A percentile compares a stretch with the other conserved stretches of the same genome.
Conservation (phyloP, 2,888 invertebrate genomes). For the Panorpa germanica region DNA sequence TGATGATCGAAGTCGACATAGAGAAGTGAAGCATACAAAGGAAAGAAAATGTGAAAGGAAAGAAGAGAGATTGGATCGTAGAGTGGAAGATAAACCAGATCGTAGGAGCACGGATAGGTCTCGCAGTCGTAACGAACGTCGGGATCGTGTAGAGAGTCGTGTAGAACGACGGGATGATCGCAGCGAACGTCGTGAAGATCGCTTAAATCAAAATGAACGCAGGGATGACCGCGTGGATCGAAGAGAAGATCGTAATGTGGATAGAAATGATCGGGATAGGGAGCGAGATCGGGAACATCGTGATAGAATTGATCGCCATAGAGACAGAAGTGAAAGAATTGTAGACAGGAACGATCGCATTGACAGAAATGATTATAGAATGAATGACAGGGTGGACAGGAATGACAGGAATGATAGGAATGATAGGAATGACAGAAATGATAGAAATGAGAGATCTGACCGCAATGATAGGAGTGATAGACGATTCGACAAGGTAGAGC, state of each 20-base stretch:
- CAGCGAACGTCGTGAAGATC: not conserved
- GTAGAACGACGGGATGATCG: slow-evolving; percentile 3
- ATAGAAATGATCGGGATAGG: slow-evolving; percentile 11
- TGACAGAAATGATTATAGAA: slow-evolving; percentile 16
- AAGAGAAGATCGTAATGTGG: slow-evolving; percentile 7
- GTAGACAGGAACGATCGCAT: slow-evolving; percentile 24
- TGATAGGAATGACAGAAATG: slow-evolving; percentile 11
- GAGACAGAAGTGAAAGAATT: slow-evolving; percentile 14
- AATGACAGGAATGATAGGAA: slow-evolving; percentile 10
- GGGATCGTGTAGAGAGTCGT: slow-evolving; percentile 2
- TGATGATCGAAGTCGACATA: slow-evolving; percentile 7
- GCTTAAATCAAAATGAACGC: slow-evolving; percentile 10
- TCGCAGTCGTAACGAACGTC: not conserved
- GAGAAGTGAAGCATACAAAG: slow-evolving; percentile 10
- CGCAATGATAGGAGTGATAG: slow-evolving; percentile 7
- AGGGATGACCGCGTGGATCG: slow-evolving; percentile 10
- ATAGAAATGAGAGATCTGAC: slow-evolving; percentile 3
- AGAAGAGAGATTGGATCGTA: slow-evolving; percentile 19
- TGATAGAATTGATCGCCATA: slow-evolving; percentile 9
- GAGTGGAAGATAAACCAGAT: slow-evolving; percentile 17
- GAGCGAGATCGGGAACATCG: slow-evolving; percentile 12
- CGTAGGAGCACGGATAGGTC: too few relatives aligned
- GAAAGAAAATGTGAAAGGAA: slow-evolving; percentile 17
- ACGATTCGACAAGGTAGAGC: too few relatives aligned
- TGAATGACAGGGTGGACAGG: slow-evolving; percentile 11